A percentile compares a stretch with the other conserved stretches of the same genome.
These are phyloP conservation scores for Zaprionus kolodkinae DNA, from an alignment of 1,140 invertebrate species.

Conservation along the genomic window DNA sequence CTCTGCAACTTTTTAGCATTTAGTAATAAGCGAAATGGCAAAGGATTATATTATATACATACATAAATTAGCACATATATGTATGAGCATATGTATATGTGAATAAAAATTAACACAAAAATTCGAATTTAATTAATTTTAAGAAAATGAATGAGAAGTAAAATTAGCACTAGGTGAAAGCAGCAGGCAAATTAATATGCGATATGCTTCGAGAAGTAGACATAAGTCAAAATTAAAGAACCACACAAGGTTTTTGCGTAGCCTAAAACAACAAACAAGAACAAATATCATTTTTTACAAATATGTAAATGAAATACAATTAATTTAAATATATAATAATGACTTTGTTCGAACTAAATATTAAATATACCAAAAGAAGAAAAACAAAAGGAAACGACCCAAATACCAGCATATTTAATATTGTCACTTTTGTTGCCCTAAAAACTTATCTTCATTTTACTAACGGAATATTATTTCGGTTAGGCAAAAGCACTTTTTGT, in stretches of 20 bases:
- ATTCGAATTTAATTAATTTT: constrained; percentile 56
- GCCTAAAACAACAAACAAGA: constrained; percentile 58
- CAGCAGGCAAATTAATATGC: constrained; percentile 51
- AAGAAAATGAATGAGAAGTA: constrained; percentile 31
- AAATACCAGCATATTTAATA: constrained; percentile 39
- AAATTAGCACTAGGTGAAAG: constrained; percentile 53
- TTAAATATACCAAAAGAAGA: constrained; percentile 36
- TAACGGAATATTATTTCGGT: constrained; percentile 21
- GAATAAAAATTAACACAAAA: constrained; percentile 56
- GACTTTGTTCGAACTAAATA: constrained; percentile 72
- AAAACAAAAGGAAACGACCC: constrained; percentile 43
- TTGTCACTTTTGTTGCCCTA: constrained; percentile 60
- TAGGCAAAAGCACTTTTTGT: constrained; percentile 29
- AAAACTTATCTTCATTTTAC: constrained; percentile 25
- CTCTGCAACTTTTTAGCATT: constrained; percentile 79
- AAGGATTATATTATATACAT: constrained; percentile 49
- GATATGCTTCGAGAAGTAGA: constrained; percentile 51
- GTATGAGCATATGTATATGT: constrained; percentile 38
- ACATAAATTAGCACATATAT: constrained; percentile 38
- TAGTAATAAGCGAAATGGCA: constrained; percentile 72
- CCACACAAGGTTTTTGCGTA: constrained; percentile 58
- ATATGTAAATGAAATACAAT: constrained; percentile 55
- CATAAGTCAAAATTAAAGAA: constrained; percentile 45
- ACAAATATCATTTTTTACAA: constrained; percentile 74
- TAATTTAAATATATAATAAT: constrained; percentile 64